Evolutionary conservation across 2,113 vertebrate species (phyloP).

Genomic region (Macquaria australasica): DNA sequence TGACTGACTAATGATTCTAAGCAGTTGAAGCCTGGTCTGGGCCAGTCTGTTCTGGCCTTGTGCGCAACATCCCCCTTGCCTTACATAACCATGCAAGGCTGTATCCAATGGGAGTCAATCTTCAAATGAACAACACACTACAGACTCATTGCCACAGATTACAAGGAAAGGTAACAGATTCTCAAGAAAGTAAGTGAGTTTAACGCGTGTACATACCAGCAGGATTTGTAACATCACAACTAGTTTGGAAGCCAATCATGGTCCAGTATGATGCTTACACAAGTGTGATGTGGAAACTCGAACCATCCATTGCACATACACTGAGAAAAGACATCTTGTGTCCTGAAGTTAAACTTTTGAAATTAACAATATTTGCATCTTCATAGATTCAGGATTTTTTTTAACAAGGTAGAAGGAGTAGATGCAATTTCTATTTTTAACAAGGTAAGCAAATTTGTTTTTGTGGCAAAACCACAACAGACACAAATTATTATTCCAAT

Average conservation of each 20-base stretch:
- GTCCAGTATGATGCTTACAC: no score
- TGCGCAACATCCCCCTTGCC: conserved; percentile 2
- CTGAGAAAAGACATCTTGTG: neutral
- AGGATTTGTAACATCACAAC: no score
- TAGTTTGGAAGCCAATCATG: no score
- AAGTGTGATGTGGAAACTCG: neutral
- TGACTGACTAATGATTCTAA: conserved; percentile 38
- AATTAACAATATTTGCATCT: neutral
- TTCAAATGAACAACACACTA: neutral
- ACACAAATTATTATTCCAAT: no score
- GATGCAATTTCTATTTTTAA: no score
- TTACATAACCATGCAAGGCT: conserved; percentile 26
- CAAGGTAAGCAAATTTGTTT: no score
- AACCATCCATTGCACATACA: neutral
- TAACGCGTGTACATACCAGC: no score
- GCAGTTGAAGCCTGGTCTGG: conserved; percentile 9
- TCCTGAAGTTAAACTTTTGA: neutral
- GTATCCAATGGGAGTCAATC: neutral
- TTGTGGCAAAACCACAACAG: no score
- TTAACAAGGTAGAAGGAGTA: no score
- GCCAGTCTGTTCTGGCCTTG: conserved; percentile 19
- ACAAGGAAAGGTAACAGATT: neutral
- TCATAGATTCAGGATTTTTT: no score
- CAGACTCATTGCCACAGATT: neutral
- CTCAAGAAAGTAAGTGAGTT: neutral